A percentile compares a stretch with the other conserved stretches of the same genome.
Evolutionary conservation across 2,797 vertebrate genomes (phyloP).

Genomic region (Discoglossus pictus): DNA sequence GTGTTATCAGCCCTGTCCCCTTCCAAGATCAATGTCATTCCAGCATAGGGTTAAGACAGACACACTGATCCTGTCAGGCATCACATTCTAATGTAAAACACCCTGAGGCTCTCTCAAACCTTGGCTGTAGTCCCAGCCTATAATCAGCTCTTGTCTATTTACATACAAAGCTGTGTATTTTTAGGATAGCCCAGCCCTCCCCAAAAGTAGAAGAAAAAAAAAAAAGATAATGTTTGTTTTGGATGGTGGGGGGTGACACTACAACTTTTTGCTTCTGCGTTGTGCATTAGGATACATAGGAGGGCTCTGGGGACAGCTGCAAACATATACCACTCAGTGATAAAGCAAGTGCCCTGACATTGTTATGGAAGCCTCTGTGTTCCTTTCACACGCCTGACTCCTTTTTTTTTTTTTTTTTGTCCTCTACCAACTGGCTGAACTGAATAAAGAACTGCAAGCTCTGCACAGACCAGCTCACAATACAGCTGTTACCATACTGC

Average conservation of each 20-base stretch:
- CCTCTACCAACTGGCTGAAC: conserved; percentile 23
- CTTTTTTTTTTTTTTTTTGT: conserved; percentile 4
- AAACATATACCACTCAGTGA: conserved; percentile 33
- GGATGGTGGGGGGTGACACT: conserved; percentile 1
- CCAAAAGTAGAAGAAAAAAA: conserved; percentile 24
- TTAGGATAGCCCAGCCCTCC: conserved; percentile 52
- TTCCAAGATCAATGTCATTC: conserved; percentile 24
- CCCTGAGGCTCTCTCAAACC: conserved; percentile 54
- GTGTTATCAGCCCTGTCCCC: conserved; percentile 11
- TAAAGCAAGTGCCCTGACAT: conserved; percentile 26
- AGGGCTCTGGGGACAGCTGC: conserved; percentile 38
- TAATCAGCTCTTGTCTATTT: conserved; percentile 53
- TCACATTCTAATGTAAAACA: conserved; percentile 56
- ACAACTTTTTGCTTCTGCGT: conserved; percentile 51
- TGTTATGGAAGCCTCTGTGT: conserved; percentile 6
- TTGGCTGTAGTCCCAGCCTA: conserved; percentile 52
- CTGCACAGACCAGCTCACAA: conserved; percentile 16
- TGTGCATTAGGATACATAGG: conserved; percentile 23
- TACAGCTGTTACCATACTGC: conserved; percentile 52
- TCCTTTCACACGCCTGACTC: background rate
- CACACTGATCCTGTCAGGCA: conserved; percentile 57
- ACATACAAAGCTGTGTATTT: conserved; percentile 56
- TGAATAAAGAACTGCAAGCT: conserved; percentile 17
- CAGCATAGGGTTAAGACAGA: conserved; percentile 53
- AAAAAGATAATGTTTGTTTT: conserved; percentile 35